Evolutionary conservation across 2,797 vertebrate genomes (phyloP).

Genomic region (Mormyrops attenuatus): DNA sequence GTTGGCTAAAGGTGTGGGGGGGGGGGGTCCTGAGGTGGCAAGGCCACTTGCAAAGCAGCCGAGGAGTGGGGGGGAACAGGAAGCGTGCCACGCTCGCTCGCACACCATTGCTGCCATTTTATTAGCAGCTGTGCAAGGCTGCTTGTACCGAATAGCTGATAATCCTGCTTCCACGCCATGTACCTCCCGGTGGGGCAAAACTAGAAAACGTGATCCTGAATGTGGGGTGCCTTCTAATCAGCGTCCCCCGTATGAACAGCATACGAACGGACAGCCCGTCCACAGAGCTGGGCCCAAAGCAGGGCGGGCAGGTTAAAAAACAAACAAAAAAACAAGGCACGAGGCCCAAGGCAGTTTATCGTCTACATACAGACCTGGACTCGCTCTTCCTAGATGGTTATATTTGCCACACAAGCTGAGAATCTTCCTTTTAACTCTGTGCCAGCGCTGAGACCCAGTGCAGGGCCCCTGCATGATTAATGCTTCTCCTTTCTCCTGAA

Average conservation of each 20-base stretch:
- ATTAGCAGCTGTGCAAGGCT: background rate
- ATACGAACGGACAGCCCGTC: background rate
- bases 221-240: constrained; percentile 16
- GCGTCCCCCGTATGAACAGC: background rate
- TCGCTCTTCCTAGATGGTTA: constrained; percentile 28
- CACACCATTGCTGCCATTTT: background rate
- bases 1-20: background rate
- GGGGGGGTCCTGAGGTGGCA: background rate
- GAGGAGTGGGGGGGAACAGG: background rate
- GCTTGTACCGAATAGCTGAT: background rate
- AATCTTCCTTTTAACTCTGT: constrained; percentile 29
- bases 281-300: constrained; percentile 14
- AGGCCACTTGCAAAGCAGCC: background rate
- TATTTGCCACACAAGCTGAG: constrained; percentile 21
- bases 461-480: constrained; percentile 20
- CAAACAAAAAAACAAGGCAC: background rate
- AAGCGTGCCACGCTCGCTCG: background rate
- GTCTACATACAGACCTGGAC: constrained; percentile 21
- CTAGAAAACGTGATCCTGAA: background rate
- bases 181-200: background rate
- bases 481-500: constrained; percentile 23
- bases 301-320: background rate
- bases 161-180: background rate
- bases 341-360: constrained; percentile 24
- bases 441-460: constrained; percentile 17